Percentiles rank a stretch among this genome's conserved stretches.
These are phyloP conservation scores for Tetragonula carbonaria DNA, from an alignment of 2,888 invertebrate genomes.

Conservation along the genomic window DNA sequence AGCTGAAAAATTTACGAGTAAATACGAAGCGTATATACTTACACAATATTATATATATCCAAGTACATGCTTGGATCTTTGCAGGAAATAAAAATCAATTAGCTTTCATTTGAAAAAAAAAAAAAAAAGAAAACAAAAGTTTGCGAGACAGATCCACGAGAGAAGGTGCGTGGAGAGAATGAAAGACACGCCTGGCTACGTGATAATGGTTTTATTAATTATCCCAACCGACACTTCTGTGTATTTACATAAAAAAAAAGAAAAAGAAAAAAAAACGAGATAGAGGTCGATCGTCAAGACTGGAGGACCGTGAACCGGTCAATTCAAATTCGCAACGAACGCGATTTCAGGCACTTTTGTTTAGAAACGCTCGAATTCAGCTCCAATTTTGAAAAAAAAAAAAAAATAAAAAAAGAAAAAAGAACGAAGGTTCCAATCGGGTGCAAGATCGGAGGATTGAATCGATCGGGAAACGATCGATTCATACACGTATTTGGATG, in stretches of 20 bases:
- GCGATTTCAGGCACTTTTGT: conserved; percentile 51
- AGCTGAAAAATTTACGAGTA: too few species aligned
- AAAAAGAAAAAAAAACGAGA: too few species aligned
- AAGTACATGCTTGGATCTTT: too few species aligned
- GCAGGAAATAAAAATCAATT: not conserved
- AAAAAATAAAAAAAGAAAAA: too few species aligned
- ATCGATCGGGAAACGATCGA: too few species aligned
- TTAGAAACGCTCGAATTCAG: conserved; percentile 27
- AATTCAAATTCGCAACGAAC: not conserved
- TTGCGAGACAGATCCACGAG: too few species aligned
- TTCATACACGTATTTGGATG: not conserved
- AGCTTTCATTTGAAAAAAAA: not conserved
- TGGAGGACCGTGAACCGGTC: not conserved
- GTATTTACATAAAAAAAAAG: conserved; percentile 49
- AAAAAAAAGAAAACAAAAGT: not conserved
- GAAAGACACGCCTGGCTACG: not conserved
- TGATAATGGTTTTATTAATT: conserved; percentile 59
- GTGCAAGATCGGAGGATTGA: too few species aligned
- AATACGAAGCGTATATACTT: too few species aligned
- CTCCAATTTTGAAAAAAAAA: not conserved
- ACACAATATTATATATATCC: too few species aligned
- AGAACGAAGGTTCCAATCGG: too few species aligned
- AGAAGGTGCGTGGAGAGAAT: too few species aligned
- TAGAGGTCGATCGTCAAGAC: conserved; percentile 44
- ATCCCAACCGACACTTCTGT: conserved; percentile 54